These are phyloP conservation scores for Zaprionus inermis DNA, from an alignment of 1,140 invertebrate species.

Conservation along the genomic window DNA sequence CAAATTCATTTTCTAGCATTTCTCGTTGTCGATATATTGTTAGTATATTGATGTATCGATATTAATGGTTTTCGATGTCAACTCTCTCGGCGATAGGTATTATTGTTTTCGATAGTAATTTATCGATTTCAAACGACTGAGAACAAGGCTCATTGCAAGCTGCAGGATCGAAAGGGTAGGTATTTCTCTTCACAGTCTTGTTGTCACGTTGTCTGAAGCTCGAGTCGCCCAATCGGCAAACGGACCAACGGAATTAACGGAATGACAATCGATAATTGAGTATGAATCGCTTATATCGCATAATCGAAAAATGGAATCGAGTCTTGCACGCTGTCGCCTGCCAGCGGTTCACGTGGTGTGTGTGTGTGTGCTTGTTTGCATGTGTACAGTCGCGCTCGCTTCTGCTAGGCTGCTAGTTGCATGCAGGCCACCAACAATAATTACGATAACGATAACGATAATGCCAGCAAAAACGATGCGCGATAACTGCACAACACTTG, in stretches of 20 bases:
- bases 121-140: background rate
- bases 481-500: constrained; percentile 26
- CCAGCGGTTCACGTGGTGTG: no score
- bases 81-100: background rate
- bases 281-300: constrained; percentile 7
- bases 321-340: constrained; percentile 24
- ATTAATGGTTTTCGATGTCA: background rate
- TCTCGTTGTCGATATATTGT: no score
- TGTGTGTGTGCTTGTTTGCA: background rate
- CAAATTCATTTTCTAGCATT: background rate
- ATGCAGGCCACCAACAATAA: constrained; percentile 44
- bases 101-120: background rate
- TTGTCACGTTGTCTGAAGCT: constrained; percentile 13
- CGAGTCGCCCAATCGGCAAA: constrained; percentile 12
- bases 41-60: no score
- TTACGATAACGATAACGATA: constrained; percentile 32
- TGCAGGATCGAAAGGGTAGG: background rate
- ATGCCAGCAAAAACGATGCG: constrained; percentile 10
- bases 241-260: constrained; percentile 28
- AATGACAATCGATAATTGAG: background rate
- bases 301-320: constrained; percentile 21
- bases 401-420: constrained; percentile 18
- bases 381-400: constrained; percentile 34
- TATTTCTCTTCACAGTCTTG: constrained; percentile 9
- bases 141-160: constrained; percentile 2